A percentile compares a stretch with the other conserved stretches of the same genome.
These are phyloP conservation scores for Dryas iulia DNA, from an alignment of 1,140 invertebrate genomes.

Conservation along the genomic window DNA sequence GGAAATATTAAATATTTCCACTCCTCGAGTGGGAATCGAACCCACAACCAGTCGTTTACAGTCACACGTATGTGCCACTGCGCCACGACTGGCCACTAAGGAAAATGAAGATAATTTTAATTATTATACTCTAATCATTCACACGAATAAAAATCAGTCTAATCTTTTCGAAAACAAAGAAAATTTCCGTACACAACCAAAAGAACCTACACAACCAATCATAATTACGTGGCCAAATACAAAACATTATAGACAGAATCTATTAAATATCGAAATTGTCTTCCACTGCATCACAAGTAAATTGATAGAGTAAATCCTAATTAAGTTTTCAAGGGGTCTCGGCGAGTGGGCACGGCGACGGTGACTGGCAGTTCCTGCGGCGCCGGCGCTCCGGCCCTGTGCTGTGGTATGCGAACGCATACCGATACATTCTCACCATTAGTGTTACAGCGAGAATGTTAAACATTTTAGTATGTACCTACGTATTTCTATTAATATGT, in stretches of 20 bases:
- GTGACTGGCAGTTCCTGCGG: conserved; percentile 24
- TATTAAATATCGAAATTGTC: conserved; percentile 1
- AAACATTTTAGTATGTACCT: background rate
- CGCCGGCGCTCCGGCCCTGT: conserved; percentile 13
- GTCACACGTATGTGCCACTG: too few relatives aligned
- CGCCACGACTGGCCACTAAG: too few relatives aligned
- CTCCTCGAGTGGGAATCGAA: too few relatives aligned
- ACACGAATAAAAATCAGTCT: too few relatives aligned
- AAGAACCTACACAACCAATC: too few relatives aligned
- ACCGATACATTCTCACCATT: conserved; percentile 16
- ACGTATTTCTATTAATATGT: background rate
- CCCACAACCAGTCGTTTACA: too few relatives aligned
- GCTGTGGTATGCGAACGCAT: conserved; percentile 4
- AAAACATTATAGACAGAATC: background rate
- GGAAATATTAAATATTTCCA: too few relatives aligned
- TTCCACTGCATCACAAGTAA: background rate
- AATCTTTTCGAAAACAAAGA: too few relatives aligned
- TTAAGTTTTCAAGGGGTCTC: conserved; percentile 19
- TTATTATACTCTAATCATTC: too few relatives aligned
- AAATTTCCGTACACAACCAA: too few relatives aligned
- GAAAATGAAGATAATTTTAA: too few relatives aligned
- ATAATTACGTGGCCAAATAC: background rate
- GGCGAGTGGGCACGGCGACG: conserved; percentile 10
- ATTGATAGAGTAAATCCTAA: conserved; percentile 11
- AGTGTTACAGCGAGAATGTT: conserved; percentile 14